Conservation (phyloP, 1,140 invertebrate genomes). For the Chironomus striatipennis region DNA sequence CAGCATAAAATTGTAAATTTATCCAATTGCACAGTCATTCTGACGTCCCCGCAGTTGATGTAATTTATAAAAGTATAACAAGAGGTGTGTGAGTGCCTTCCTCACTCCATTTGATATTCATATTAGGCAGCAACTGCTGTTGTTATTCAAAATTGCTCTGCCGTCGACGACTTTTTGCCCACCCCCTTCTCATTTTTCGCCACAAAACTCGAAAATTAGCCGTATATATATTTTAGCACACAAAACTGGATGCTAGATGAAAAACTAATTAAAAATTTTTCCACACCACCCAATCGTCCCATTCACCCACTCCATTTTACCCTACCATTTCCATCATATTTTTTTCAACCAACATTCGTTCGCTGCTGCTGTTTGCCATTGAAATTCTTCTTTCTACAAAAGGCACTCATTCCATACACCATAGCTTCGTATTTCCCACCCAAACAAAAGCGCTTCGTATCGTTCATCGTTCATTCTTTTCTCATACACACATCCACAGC, state of each 20-base stretch:
- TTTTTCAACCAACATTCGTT: not conserved
- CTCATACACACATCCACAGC: not conserved
- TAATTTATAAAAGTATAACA: conserved; percentile 22
- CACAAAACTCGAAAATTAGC: conserved; percentile 20
- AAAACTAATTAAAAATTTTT: conserved; percentile 24
- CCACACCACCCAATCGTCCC: conserved; percentile 15
- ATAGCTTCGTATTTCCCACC: not conserved
- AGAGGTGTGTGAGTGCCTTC: not conserved
- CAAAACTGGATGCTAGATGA: conserved; percentile 20
- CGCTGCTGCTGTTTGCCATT: not conserved
- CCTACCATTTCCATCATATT: not conserved
- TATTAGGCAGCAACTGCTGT: too few species aligned
- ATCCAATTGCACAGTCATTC: conserved; percentile 1
- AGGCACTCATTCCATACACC: too few species aligned
- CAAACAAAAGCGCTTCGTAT: not conserved
- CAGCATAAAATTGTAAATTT: not conserved
- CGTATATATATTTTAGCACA: conserved; percentile 15
- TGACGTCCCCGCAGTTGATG: conserved; percentile 8
- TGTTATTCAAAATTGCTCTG: not conserved
- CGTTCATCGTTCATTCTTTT: conserved; percentile 1
- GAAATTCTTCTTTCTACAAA: not conserved
- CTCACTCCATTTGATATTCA: too few species aligned
- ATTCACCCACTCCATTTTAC: conserved; percentile 4
- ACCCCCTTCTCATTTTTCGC: not conserved
- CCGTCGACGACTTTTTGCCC: not conserved